These are phyloP conservation scores for Trogon melanurus DNA, from an alignment of 2,113 vertebrate species.

Conservation along the genomic window DNA sequence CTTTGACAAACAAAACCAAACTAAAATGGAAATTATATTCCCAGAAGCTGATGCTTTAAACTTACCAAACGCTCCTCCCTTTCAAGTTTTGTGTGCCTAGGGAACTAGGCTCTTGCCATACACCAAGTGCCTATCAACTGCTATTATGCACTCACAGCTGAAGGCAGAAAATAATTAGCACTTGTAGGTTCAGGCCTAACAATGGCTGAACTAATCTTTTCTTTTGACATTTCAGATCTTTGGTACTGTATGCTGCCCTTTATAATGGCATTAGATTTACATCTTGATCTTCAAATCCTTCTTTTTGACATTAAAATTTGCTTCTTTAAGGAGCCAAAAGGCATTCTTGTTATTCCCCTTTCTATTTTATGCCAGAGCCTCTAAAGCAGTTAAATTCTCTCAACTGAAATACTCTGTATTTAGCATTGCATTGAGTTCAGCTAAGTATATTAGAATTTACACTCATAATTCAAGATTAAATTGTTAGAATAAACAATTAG, in stretches of 20 bases:
- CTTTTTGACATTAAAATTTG: neutral
- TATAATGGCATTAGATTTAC: neutral
- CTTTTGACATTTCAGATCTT: neutral
- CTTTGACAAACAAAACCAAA: neutral
- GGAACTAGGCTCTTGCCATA: neutral
- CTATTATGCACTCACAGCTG: neutral
- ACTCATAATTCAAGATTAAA: neutral
- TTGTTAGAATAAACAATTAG: neutral
- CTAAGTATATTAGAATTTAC: neutral
- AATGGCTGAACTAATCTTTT: neutral
- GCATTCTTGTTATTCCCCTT: neutral
- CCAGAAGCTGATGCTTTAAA: neutral
- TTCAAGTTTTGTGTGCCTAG: neutral
- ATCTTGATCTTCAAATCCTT: neutral
- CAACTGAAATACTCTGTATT: neutral
- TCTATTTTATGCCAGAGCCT: neutral
- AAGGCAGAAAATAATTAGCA: constrained; percentile 22
- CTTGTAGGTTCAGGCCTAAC: neutral
- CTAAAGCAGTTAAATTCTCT: neutral
- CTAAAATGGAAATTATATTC: neutral
- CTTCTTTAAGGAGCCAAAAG: neutral
- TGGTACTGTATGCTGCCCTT: neutral
- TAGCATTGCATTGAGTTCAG: neutral
- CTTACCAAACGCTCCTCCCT: neutral
- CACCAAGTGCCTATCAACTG: neutral